A percentile compares a stretch with the other conserved stretches of the same genome.
These are phyloP conservation scores for Drosophila neoperkinsi DNA, from an alignment of 2,888 invertebrate genomes.

Conservation along the genomic window DNA sequence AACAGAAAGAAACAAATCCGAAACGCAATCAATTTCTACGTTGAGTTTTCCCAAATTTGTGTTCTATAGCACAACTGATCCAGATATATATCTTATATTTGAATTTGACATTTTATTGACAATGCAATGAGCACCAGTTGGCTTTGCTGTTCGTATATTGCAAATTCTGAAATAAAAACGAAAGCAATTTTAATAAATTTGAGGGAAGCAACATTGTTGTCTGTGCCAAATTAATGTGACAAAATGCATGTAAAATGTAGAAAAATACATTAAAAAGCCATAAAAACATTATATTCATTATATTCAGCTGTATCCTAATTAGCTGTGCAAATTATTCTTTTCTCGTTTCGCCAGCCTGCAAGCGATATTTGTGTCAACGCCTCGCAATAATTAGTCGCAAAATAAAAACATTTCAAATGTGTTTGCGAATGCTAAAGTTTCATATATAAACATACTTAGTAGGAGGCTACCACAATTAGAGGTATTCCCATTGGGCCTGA, in stretches of 20 bases:
- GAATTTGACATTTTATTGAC: constrained; percentile 33
- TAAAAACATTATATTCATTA: constrained; percentile 83
- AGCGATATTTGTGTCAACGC: constrained; percentile 78
- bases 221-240: constrained; percentile 42
- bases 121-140: constrained; percentile 36
- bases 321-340: constrained; percentile 62
- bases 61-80: constrained; percentile 53
- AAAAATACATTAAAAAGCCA: constrained; percentile 77
- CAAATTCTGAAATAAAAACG: constrained; percentile 10
- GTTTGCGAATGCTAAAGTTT: constrained; percentile 37
- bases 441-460: constrained; percentile 9
- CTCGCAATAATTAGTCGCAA: constrained; percentile 68
- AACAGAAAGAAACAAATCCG: neutral
- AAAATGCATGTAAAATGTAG: constrained; percentile 65
- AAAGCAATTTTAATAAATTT: constrained; percentile 36
- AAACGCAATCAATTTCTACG: constrained; percentile 16
- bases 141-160: constrained; percentile 6
- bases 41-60: constrained; percentile 24
- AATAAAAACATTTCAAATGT: constrained; percentile 65
- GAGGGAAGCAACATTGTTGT: constrained; percentile 26
- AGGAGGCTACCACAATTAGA: constrained; percentile 51
- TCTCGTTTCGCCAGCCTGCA: constrained; percentile 39
- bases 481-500: neutral
- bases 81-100: constrained; percentile 25
- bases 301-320: constrained; percentile 78